These are phyloP conservation scores for Melopsittacus undulatus DNA, from an alignment of 2,797 vertebrate species.

Conservation along the genomic window DNA sequence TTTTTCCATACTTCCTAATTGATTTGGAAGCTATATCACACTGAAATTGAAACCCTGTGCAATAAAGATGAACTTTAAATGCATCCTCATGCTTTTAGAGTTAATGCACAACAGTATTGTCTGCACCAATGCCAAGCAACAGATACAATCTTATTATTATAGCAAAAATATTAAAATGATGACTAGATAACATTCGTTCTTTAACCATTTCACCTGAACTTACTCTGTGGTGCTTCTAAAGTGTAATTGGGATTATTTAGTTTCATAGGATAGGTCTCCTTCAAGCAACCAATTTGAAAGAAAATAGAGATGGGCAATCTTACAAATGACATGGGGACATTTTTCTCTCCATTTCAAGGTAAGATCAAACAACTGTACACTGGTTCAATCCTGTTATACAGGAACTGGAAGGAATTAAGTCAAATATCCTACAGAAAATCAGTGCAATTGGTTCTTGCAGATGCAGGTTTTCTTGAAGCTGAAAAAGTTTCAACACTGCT, in stretches of 20 bases:
- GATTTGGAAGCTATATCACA: neutral
- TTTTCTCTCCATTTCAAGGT: neutral
- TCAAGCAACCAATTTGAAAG: neutral
- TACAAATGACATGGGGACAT: neutral
- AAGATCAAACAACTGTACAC: neutral
- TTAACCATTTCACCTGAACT: neutral
- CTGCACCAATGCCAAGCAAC: neutral
- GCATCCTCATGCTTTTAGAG: neutral
- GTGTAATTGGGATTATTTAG: neutral
- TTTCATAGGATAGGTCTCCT: neutral
- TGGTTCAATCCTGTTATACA: neutral
- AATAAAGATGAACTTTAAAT: constrained; percentile 8
- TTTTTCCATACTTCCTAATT: neutral
- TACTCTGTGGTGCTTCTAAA: neutral
- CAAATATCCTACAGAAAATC: neutral
- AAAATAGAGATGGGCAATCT: neutral
- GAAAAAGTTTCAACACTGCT: neutral
- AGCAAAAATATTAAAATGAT: neutral
- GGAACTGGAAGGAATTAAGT: neutral
- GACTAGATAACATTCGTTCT: neutral
- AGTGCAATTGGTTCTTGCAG: neutral
- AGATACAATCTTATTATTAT: neutral
- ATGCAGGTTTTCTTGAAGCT: neutral
- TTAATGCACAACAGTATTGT: neutral
- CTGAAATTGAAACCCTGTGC: neutral